Conservation (phyloP, 1,140 invertebrate genomes). For the Lucilia sericata region DNA sequence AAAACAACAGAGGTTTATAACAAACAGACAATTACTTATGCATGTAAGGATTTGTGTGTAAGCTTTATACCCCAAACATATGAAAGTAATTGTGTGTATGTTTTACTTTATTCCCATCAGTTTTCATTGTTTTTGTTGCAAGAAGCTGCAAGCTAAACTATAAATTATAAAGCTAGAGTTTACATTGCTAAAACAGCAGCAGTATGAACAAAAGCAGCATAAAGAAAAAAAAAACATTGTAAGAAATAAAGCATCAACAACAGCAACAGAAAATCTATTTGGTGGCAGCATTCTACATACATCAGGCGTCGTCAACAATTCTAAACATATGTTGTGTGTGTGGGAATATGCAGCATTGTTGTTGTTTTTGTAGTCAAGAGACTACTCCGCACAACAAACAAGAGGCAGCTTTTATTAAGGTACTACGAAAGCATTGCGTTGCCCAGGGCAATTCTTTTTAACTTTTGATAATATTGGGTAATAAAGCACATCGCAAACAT, state of each 20-base stretch:
- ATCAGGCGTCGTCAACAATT: background rate
- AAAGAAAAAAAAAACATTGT: too few species aligned
- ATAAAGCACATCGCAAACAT: background rate
- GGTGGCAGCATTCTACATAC: background rate
- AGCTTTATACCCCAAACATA: background rate
- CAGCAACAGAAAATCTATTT: background rate
- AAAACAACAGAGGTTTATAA: background rate
- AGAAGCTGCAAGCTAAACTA: conserved; percentile 1
- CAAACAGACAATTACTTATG: background rate
- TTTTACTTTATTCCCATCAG: background rate
- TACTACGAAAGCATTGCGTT: background rate
- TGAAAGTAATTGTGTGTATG: background rate
- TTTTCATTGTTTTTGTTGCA: background rate
- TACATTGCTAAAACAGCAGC: background rate
- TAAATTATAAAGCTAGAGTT: conserved; percentile 9
- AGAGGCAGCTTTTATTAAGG: background rate
- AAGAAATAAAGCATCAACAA: background rate
- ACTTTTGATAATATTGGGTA: conserved; percentile 17
- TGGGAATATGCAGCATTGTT: background rate
- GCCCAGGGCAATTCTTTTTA: conserved; percentile 23
- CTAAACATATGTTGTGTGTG: background rate
- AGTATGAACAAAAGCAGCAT: background rate
- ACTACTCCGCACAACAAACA: background rate
- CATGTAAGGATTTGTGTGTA: background rate
- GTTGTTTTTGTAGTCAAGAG: background rate